Base-by-base conservation (phyloP, 1,140 invertebrate genomes). In the Sycobia sp. region DNA sequence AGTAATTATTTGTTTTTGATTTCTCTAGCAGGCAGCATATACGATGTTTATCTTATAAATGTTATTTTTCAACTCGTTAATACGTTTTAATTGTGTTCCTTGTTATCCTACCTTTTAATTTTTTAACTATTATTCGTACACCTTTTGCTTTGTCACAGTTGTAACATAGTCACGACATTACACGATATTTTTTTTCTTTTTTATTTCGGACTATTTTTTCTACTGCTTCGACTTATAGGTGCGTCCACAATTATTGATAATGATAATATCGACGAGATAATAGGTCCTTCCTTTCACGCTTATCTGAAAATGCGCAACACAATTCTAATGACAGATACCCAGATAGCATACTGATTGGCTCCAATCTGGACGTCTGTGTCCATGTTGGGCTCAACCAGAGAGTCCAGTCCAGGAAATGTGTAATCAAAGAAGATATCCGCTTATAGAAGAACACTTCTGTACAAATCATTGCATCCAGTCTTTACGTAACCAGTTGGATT, bases 201-300 rank as follows among this genome's bases (percentile, higher is more conserved):
- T 13, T 4, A 11, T 13, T 13, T 46, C 1, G 22, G 7, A 14
- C 1, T 3, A 9, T 46, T 25, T 22, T 22, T 3, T 22, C 10
- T 2, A 18, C 11, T 46, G 14, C 25, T 13, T 18, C 3, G 4
- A 2, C 14, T 14, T 1, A 11, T 1, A 4, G 20, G 4, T 20
- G 3, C 16, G 1, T 32, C 18, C 43, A 10, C 18, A 13, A 58
- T 18, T 58, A 58, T 58, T 58, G 55, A 58, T 57, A 38, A 47
- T 58, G 36, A n/a, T n/a, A n/a, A n/a, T n/a, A n/a, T n/a, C n/a
- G n/a, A n/a, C n/a, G n/a, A n/a, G n/a, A n/a, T n/a, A n/a, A n/a
- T n/a, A 58, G 55, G 43, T 56, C 25, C 57, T 59, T 50, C 22
- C 43, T 36, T 46, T 46, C 22, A n/a, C n/a, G n/a, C n/a, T n/a